Conservation (phyloP, 2,888 invertebrate genomes). For the Chrysotoxum bicinctum region DNA sequence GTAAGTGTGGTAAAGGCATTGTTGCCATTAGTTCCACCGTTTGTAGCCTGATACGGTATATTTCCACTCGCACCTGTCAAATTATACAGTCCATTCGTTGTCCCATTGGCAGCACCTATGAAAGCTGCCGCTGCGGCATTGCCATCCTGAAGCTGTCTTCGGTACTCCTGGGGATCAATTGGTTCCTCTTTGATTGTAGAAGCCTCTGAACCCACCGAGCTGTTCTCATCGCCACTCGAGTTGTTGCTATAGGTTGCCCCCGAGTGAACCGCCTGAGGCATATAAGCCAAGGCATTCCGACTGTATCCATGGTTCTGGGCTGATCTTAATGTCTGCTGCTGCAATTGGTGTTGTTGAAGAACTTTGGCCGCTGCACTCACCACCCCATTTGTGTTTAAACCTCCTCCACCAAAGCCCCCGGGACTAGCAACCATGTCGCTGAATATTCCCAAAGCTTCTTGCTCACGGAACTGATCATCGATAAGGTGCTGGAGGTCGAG, state of each 20-base stretch:
- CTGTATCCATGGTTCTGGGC: slow-evolving; percentile 82
- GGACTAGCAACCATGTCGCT: slow-evolving; percentile 89
- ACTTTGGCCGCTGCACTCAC: slow-evolving; percentile 81
- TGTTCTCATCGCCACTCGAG: slow-evolving; percentile 83
- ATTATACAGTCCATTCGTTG: slow-evolving; percentile 78
- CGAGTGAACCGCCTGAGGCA: slow-evolving; percentile 95
- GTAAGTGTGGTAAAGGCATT: slow-evolving; percentile 84
- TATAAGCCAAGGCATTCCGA: slow-evolving; percentile 91
- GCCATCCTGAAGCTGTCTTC: slow-evolving; percentile 84
- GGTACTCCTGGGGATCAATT: slow-evolving; percentile 89
- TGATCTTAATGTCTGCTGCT: slow-evolving; percentile 80
- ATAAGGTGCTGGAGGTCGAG: slow-evolving; percentile 95
- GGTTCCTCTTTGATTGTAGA: slow-evolving; percentile 94
- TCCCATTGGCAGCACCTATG: slow-evolving; percentile 78
- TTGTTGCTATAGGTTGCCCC: slow-evolving; percentile 82
- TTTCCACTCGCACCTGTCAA: slow-evolving; percentile 78
- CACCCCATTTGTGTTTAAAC: slow-evolving; percentile 80
- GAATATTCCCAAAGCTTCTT: slow-evolving; percentile 88
- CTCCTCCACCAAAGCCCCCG: slow-evolving; percentile 79
- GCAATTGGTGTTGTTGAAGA: slow-evolving; percentile 78
- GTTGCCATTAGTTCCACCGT: slow-evolving; percentile 75
- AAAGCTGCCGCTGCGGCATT: slow-evolving; percentile 79
- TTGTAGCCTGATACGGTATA: slow-evolving; percentile 60
- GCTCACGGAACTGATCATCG: slow-evolving; percentile 94
- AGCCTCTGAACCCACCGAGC: slow-evolving; percentile 86